These are phyloP conservation scores for Trachelus iudaicus DNA, from an alignment of 2,888 invertebrate genomes.

Conservation along the genomic window DNA sequence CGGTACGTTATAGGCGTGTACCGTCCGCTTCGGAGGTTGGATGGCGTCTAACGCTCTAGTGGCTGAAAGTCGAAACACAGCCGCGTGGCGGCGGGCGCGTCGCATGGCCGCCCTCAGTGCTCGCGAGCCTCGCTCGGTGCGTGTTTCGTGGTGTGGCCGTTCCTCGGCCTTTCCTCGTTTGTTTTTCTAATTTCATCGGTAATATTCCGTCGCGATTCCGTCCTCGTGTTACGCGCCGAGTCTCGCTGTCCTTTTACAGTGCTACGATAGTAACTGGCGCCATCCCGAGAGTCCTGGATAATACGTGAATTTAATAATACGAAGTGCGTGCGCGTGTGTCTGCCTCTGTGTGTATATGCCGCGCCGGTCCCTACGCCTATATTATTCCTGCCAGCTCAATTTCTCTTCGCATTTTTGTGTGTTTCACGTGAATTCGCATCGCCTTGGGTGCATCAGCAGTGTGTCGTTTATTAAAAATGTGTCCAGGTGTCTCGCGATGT, in stretches of 20 bases:
- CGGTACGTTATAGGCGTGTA: slow-evolving; percentile 1
- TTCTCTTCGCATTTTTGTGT: neutral
- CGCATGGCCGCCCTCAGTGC: slow-evolving; percentile 61
- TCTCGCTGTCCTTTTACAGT: neutral
- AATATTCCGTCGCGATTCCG: slow-evolving; percentile 35
- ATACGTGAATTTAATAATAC: neutral
- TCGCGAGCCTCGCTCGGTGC: slow-evolving; percentile 61
- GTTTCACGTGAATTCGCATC: neutral
- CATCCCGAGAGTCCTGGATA: neutral
- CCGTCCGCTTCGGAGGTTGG: slow-evolving; percentile 15
- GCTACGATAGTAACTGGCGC: neutral
- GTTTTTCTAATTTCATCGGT: slow-evolving; percentile 18
- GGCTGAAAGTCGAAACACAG: slow-evolving; percentile 24
- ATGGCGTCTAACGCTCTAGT: slow-evolving; percentile 14
- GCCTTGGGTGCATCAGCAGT: neutral
- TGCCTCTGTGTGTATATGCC: slow-evolving; percentile 10
- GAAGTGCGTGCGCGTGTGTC: slow-evolving; percentile 11
- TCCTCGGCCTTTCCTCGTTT: slow-evolving; percentile 29
- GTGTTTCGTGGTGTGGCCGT: slow-evolving; percentile 49
- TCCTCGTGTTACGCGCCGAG: slow-evolving; percentile 6
- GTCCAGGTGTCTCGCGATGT: neutral
- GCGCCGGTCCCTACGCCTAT: slow-evolving; percentile 5
- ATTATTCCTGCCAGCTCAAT: slow-evolving; percentile 3
- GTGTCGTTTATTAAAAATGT: neutral
- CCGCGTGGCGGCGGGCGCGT: slow-evolving; percentile 45